phyloP scores from a whole-genome alignment of 2,797 vertebrate species.

The Champsocephalus gunnari region DNA sequence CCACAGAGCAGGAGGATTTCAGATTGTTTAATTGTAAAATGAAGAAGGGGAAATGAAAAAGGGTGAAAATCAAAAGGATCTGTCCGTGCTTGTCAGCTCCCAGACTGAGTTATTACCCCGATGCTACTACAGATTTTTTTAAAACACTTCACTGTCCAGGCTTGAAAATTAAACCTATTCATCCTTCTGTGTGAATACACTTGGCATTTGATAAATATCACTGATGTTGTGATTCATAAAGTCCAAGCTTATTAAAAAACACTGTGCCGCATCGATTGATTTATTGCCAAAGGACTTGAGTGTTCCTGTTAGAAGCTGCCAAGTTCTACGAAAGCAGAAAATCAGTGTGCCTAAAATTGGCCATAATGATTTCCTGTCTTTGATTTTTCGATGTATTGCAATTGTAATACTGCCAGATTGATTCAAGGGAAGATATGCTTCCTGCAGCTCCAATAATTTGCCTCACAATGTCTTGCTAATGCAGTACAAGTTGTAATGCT shows the following conservation, averaged over 20 bases:
- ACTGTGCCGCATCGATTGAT: constrained; percentile 30
- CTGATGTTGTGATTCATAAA: constrained; percentile 47
- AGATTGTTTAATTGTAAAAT: constrained; percentile 61
- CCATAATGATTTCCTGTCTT: neutral
- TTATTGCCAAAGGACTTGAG: constrained; percentile 29
- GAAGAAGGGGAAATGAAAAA: constrained; percentile 60
- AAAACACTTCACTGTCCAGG: constrained; percentile 2
- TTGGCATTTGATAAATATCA: constrained; percentile 64
- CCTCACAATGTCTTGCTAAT: neutral
- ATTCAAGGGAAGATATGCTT: neutral
- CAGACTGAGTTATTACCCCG: constrained; percentile 68
- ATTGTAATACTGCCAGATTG: neutral
- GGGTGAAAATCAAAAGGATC: constrained; percentile 65
- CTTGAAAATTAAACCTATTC: constrained; percentile 52
- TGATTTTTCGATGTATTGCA: neutral
- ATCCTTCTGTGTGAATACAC: constrained; percentile 58
- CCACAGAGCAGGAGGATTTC: constrained; percentile 39
- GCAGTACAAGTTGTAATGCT: neutral
- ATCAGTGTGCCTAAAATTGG: neutral
- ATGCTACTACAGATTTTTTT: constrained; percentile 16
- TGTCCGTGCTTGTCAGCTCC: constrained; percentile 54
- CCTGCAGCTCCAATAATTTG: neutral
- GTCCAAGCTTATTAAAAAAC: constrained; percentile 57
- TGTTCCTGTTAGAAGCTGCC: constrained; percentile 26
- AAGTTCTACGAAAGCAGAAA: constrained; percentile 19